These are phyloP conservation scores for Beris chalybata DNA, from an alignment of 2,888 invertebrate species.

Conservation along the genomic window DNA sequence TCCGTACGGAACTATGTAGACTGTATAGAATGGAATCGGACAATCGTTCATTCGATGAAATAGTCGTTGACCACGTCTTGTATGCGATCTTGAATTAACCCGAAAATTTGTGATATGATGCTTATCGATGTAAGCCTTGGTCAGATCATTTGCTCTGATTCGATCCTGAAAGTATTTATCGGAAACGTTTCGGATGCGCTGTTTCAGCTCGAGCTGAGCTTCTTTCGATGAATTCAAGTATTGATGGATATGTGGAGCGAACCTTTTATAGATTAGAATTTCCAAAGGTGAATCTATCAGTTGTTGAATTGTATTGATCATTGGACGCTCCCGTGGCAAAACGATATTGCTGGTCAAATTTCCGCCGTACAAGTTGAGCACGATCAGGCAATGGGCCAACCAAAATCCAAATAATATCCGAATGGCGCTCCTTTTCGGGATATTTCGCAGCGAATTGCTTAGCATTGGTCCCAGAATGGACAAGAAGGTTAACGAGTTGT, in stretches of 20 bases:
- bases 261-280: constrained; percentile 53
- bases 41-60: constrained; percentile 60
- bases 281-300: constrained; percentile 49
- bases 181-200: constrained; percentile 53
- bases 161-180: constrained; percentile 55
- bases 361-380: constrained; percentile 51
- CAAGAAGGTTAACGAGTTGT: constrained; percentile 45
- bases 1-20: constrained; percentile 62
- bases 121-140: constrained; percentile 59
- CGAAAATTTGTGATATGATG: constrained; percentile 53
- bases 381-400: constrained; percentile 51
- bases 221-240: constrained; percentile 51
- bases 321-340: constrained; percentile 47
- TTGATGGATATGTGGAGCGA: constrained; percentile 53
- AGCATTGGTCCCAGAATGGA: constrained; percentile 39
- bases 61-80: constrained; percentile 55
- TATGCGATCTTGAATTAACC: constrained; percentile 45
- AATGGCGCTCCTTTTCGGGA: constrained; percentile 40
- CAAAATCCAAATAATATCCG: constrained; percentile 50
- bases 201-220: constrained; percentile 47
- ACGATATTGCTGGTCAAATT: constrained; percentile 53
- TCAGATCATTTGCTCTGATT: constrained; percentile 55
- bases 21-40: constrained; percentile 61
- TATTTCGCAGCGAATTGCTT: constrained; percentile 43
- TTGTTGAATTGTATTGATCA: constrained; percentile 48